phyloP scores from a whole-genome alignment of 2,888 invertebrate species.

The Nasonovia ribisnigri region DNA sequence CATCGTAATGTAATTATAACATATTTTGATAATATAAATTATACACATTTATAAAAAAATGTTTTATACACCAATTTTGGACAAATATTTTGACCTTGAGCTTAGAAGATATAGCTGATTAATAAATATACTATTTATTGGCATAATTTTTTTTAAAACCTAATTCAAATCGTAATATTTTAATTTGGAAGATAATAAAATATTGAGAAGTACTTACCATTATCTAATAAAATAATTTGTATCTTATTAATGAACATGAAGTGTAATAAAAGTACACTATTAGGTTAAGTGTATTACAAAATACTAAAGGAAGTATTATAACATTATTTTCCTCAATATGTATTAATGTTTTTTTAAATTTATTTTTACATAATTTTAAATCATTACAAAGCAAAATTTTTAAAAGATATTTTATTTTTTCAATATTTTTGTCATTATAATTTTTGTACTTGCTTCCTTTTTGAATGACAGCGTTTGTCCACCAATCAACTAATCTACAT shows the following conservation, averaged over 20 bases:
- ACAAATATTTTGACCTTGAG: background rate
- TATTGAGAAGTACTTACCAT: background rate
- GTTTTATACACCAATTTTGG: background rate
- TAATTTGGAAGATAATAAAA: background rate
- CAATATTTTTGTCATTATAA: background rate
- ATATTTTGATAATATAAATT: background rate
- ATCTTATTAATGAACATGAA: background rate
- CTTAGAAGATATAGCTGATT: background rate
- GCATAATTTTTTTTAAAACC: background rate
- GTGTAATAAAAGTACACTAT: slow-evolving; percentile 8
- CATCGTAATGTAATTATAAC: background rate
- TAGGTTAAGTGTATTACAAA: background rate
- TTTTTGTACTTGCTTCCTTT: background rate
- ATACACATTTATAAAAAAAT: background rate
- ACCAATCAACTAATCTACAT: background rate
- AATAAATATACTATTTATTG: background rate
- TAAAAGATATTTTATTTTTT: background rate
- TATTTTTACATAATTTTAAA: background rate
- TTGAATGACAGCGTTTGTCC: background rate
- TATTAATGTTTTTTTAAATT: no score
- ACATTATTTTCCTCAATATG: background rate
- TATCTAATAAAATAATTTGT: background rate
- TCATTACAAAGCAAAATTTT: background rate
- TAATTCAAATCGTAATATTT: background rate
- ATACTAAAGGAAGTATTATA: background rate